Percentiles rank a stretch among this genome's conserved stretches.
phyloP scores from a whole-genome alignment of 1,140 invertebrate species.

The Uloborus diversus region DNA sequence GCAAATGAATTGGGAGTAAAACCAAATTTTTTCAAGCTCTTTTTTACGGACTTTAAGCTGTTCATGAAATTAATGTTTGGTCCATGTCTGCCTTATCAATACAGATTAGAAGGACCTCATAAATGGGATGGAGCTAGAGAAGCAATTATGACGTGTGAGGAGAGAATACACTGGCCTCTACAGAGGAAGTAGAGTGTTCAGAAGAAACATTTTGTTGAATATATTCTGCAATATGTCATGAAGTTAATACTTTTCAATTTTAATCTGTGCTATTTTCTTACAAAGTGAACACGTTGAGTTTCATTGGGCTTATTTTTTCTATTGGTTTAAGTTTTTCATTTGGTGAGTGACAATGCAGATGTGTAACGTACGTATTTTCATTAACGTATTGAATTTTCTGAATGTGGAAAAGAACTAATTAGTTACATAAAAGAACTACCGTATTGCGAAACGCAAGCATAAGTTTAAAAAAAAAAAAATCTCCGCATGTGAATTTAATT shows the following conservation, averaged over 20 bases:
- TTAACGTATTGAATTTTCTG: slow-evolving; percentile 45
- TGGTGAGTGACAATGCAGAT: slow-evolving; percentile 65
- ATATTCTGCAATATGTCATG: too few relatives aligned
- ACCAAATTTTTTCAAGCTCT: slow-evolving; percentile 62
- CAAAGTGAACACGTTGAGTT: slow-evolving; percentile 63
- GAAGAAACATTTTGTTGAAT: too few relatives aligned
- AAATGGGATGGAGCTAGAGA: slow-evolving; percentile 63
- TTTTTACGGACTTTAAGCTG: slow-evolving; percentile 63
- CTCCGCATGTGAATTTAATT: slow-evolving; percentile 56
- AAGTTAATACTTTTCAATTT: too few relatives aligned
- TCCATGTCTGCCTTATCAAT: slow-evolving; percentile 65
- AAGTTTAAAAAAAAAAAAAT: slow-evolving; percentile 36
- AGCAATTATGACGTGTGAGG: slow-evolving; percentile 59
- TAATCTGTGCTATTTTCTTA: slow-evolving; percentile 68
- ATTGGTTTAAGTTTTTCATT: slow-evolving; percentile 69
- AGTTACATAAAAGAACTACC: slow-evolving; percentile 58
- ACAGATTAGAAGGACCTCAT: slow-evolving; percentile 63
- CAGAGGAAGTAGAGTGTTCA: too few relatives aligned
- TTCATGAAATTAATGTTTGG: slow-evolving; percentile 62
- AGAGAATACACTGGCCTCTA: slow-evolving; percentile 37
- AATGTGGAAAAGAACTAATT: slow-evolving; percentile 44
- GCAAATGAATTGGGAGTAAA: slow-evolving; percentile 62
- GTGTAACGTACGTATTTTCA: too few relatives aligned
- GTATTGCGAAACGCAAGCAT: slow-evolving; percentile 24
- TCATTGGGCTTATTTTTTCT: slow-evolving; percentile 69